Evolutionary conservation across 2,888 invertebrate genomes (phyloP).

Genomic region (Cheilosia grossa): DNA sequence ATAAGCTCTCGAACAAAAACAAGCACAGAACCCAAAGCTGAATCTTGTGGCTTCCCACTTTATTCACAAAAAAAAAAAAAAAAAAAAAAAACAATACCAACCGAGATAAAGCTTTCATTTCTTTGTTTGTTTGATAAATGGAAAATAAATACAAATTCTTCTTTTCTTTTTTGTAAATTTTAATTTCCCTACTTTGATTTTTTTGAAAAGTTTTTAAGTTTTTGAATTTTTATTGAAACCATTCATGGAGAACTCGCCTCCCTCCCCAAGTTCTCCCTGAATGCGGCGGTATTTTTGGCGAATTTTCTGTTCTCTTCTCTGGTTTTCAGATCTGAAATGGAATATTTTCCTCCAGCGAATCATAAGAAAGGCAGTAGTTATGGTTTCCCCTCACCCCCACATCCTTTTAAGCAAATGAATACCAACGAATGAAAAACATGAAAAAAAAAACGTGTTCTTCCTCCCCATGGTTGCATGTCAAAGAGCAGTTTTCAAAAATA

Average conservation of each 20-base stretch:
- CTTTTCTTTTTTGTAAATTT: slow-evolving; percentile 11
- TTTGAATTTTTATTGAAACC: slow-evolving; percentile 32
- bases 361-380: slow-evolving; percentile 61
- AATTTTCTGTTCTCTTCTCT: slow-evolving; percentile 25
- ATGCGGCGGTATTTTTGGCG: slow-evolving; percentile 65
- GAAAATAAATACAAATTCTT: slow-evolving; percentile 5
- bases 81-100: not conserved
- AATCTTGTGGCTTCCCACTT: slow-evolving; percentile 69
- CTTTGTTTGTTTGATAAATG: slow-evolving; percentile 35
- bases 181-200: slow-evolving; percentile 33
- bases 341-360: slow-evolving; percentile 24
- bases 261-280: slow-evolving; percentile 4
- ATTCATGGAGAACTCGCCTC: slow-evolving; percentile 26
- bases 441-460: slow-evolving; percentile 17
- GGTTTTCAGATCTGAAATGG: slow-evolving; percentile 1
- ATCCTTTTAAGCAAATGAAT: slow-evolving; percentile 65
- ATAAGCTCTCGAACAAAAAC: slow-evolving; percentile 17
- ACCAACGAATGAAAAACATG: not conserved
- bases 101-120: slow-evolving; percentile 29
- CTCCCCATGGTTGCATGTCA: slow-evolving; percentile 51
- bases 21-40: slow-evolving; percentile 66
- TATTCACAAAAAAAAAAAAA: slow-evolving; percentile 33
- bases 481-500: slow-evolving; percentile 46
- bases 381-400: slow-evolving; percentile 8
- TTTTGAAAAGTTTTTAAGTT: slow-evolving; percentile 37